A percentile compares a stretch with the other conserved stretches of the same genome.
phyloP scores from a whole-genome alignment of 92 coral and sea anemone species.

The Meandrina meandrites region DNA sequence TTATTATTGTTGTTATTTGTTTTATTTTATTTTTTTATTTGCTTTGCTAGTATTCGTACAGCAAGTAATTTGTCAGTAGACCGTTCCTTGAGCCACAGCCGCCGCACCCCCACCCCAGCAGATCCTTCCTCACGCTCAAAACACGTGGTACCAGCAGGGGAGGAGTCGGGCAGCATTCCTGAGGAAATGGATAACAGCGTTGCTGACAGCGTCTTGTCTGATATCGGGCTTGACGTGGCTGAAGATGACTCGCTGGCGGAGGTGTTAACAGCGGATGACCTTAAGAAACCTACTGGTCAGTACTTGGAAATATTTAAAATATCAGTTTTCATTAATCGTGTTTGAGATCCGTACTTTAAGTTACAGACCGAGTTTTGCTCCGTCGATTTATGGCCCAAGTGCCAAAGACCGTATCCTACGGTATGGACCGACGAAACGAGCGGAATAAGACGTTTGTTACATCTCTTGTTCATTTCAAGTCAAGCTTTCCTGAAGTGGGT shows the following conservation, averaged over 20 bases:
- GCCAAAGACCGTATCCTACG: no score
- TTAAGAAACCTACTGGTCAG: conserved; percentile 36
- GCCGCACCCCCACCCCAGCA: conserved; percentile 28
- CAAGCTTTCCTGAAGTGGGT: no score
- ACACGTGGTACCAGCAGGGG: conserved; percentile 21
- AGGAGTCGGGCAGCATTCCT: conserved; percentile 67
- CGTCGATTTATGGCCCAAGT: no score
- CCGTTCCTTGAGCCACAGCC: conserved; percentile 32
- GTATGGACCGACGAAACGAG: no score
- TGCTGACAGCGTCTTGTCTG: conserved; percentile 77
- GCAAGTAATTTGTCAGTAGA: conserved; percentile 32
- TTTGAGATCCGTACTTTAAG: no score
- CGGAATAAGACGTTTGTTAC: no score
- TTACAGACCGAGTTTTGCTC: no score
- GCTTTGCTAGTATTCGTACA: conserved; percentile 13
- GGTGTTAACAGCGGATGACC: conserved; percentile 35
- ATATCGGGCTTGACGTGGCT: conserved; percentile 49
- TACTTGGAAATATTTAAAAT: neutral
- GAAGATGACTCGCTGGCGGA: conserved; percentile 58
- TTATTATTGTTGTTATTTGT: no score
- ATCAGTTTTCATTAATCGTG: neutral
- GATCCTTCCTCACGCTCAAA: neutral
- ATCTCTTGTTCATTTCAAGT: no score
- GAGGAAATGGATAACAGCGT: conserved; percentile 83
- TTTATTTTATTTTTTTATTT: neutral